Conservation (phyloP, 1,140 invertebrate species). For the Leptinotarsa defecta region DNA sequence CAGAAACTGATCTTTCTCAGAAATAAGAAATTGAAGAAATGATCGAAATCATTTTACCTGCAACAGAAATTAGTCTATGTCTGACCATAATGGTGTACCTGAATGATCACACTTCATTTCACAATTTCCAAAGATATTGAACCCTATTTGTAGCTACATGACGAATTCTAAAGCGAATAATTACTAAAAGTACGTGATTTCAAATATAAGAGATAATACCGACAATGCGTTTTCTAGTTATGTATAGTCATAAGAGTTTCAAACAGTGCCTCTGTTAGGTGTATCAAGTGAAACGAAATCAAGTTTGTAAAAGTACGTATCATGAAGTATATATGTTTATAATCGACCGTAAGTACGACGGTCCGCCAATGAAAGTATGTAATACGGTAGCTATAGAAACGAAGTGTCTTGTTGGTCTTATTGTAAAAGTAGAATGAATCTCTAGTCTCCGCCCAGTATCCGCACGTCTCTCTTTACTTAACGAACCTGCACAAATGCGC, state of each 20-base stretch:
- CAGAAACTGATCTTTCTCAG: no score
- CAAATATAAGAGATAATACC: background rate
- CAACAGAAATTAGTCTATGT: no score
- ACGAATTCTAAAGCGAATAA: no score
- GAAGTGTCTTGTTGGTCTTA: conserved; percentile 49
- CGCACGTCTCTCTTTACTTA: conserved; percentile 42
- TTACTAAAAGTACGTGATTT: background rate
- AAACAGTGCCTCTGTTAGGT: conserved; percentile 8
- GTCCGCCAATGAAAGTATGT: conserved; percentile 47
- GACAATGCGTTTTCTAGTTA: background rate
- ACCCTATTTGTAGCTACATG: no score
- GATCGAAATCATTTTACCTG: no score
- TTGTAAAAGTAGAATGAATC: conserved; percentile 50
- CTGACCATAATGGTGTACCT: no score
- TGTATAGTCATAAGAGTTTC: background rate
- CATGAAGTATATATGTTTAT: conserved; percentile 41
- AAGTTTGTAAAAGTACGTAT: conserved; percentile 24
- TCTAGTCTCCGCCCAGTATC: conserved; percentile 39
- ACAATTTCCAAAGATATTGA: no score
- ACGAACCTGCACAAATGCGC: conserved; percentile 27
- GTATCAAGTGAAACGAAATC: conserved; percentile 22
- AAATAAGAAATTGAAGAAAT: no score
- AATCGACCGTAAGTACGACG: conserved; percentile 45
- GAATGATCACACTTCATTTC: no score
- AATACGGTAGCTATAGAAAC: conserved; percentile 53